Evolutionary conservation across 2,888 invertebrate genomes (phyloP).

Genomic region (Nephrocerus scutellatus): DNA sequence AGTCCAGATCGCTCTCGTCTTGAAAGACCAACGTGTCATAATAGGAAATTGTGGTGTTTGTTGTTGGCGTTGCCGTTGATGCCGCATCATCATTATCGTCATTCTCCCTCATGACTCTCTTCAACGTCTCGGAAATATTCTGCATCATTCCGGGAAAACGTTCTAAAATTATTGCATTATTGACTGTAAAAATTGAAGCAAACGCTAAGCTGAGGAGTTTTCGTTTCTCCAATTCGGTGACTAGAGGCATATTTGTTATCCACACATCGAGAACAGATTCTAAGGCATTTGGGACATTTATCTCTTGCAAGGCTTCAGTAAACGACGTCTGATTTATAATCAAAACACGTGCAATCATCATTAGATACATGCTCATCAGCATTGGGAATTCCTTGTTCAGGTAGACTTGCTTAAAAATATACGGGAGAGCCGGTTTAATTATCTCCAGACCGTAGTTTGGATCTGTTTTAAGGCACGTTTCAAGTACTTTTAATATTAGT

Average conservation of each 20-base stretch:
- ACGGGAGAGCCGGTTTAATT: slow-evolving; percentile 57
- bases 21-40: slow-evolving; percentile 47
- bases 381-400: slow-evolving; percentile 64
- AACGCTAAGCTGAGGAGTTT: slow-evolving; percentile 74
- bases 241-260: slow-evolving; percentile 70
- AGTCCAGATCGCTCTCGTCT: slow-evolving; percentile 44
- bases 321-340: slow-evolving; percentile 62
- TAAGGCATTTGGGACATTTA: slow-evolving; percentile 60
- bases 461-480: slow-evolving; percentile 67
- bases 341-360: slow-evolving; percentile 70
- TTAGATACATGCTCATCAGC: slow-evolving; percentile 70
- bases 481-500: slow-evolving; percentile 66
- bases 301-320: slow-evolving; percentile 48
- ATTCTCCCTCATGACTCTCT: slow-evolving; percentile 70
- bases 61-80: slow-evolving; percentile 21
- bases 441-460: slow-evolving; percentile 68
- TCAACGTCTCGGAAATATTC: slow-evolving; percentile 67
- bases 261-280: slow-evolving; percentile 68
- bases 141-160: slow-evolving; percentile 66
- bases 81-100: slow-evolving; percentile 53
- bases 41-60: slow-evolving; percentile 24
- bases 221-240: slow-evolving; percentile 71
- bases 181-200: slow-evolving; percentile 61
- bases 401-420: slow-evolving; percentile 59
- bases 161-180: slow-evolving; percentile 62